These are phyloP conservation scores for Abramis brama DNA, from an alignment of 2,113 vertebrate genomes.

Conservation along the genomic window DNA sequence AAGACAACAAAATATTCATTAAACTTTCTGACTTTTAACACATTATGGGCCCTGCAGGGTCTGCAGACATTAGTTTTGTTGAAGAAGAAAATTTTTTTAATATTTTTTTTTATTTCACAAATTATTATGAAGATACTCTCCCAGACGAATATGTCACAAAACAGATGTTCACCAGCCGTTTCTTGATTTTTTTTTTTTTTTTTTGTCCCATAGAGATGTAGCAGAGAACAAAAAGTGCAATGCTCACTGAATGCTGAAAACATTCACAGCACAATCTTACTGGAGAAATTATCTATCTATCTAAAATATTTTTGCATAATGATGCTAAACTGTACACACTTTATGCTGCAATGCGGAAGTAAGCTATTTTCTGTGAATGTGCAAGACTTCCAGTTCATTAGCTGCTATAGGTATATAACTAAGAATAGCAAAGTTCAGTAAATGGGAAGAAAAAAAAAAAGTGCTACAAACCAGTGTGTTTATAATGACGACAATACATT, in stretches of 20 bases:
- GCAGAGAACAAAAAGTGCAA: slow-evolving; percentile 8
- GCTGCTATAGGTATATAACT: too few species aligned
- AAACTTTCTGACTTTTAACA: not conserved
- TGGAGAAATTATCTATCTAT: not conserved
- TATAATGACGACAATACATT: too few species aligned
- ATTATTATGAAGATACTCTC: not conserved
- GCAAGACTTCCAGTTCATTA: too few species aligned
- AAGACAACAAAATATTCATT: not conserved
- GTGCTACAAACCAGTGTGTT: too few species aligned
- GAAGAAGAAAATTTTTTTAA: not conserved
- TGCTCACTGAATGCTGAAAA: not conserved
- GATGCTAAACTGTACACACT: too few species aligned
- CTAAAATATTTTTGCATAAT: too few species aligned
- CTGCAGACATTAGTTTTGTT: not conserved
- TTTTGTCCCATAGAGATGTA: not conserved
- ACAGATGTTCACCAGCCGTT: not conserved
- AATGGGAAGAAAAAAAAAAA: too few species aligned
- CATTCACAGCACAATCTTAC: not conserved
- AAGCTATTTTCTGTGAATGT: too few species aligned
- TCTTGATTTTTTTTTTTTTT: not conserved
- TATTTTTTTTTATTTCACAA: not conserved
- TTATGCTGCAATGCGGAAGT: too few species aligned
- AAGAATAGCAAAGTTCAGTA: too few species aligned
- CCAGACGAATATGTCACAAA: not conserved
- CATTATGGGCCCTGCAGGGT: not conserved